Conservation (phyloP, 1,140 invertebrate genomes). For the Nephotettix cincticeps region DNA sequence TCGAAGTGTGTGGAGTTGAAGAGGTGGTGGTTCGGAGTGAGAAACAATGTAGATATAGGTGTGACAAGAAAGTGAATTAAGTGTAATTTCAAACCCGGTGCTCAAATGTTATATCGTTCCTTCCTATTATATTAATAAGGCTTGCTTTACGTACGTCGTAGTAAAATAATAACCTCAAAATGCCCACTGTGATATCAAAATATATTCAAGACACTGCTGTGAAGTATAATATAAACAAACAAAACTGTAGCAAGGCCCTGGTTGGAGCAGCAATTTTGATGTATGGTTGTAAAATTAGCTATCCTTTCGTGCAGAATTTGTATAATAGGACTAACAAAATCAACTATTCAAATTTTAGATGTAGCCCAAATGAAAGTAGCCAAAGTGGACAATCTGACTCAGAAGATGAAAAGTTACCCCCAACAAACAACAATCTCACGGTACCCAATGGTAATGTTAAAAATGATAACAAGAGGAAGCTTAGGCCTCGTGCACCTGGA, state of each 20-base stretch:
- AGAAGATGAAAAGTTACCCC: constrained; percentile 32
- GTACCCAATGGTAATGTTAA: constrained; percentile 32
- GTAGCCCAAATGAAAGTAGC: constrained; percentile 18
- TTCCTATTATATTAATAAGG: not conserved
- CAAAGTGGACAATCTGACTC: constrained; percentile 23
- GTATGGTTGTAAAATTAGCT: constrained; percentile 52
- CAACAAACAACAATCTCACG: constrained; percentile 33
- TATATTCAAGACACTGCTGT: constrained; percentile 57
- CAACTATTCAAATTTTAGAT: constrained; percentile 21
- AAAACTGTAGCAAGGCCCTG: constrained; percentile 58
- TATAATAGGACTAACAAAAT: constrained; percentile 26
- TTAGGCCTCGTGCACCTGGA: constrained; percentile 32
- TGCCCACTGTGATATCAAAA: constrained; percentile 68
- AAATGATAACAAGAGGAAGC: constrained; percentile 36
- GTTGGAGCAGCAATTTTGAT: constrained; percentile 52
- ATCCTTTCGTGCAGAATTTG: constrained; percentile 46
- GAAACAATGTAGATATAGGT: not conserved
- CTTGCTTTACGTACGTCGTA: not conserved
- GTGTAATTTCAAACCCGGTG: constrained; percentile 3
- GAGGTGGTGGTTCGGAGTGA: too few relatives aligned
- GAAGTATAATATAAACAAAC: constrained; percentile 55
- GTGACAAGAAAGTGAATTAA: not conserved
- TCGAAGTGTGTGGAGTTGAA: too few relatives aligned
- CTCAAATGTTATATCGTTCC: constrained; percentile 14
- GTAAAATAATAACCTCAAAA: constrained; percentile 40